Conservation (phyloP, 2,888 invertebrate species). For the Schizotus pectinicornis region DNA sequence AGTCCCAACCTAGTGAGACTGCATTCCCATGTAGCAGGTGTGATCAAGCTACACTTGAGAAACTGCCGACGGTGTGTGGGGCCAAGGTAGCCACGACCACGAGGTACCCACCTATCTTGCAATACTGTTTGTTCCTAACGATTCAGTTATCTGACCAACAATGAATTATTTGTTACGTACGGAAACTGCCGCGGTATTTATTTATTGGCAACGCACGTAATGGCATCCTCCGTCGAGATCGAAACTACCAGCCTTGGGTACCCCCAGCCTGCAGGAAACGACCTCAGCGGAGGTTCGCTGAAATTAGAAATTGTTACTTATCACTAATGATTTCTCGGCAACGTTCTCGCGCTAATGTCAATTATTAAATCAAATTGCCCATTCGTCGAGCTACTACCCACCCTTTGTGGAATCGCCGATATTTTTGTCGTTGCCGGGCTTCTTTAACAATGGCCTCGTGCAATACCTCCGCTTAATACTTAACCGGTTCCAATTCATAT, state of each 20-base stretch:
- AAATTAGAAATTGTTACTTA: too few relatives aligned
- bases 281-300: too few relatives aligned
- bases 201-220: slow-evolving; percentile 19
- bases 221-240: slow-evolving; percentile 20
- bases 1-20: slow-evolving; percentile 27
- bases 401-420: too few relatives aligned
- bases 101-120: slow-evolving; percentile 29
- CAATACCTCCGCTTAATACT: too few relatives aligned
- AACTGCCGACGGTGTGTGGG: slow-evolving; percentile 37
- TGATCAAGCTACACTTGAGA: slow-evolving; percentile 34
- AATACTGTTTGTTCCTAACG: slow-evolving; percentile 19
- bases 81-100: slow-evolving; percentile 36
- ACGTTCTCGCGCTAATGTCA: too few relatives aligned
- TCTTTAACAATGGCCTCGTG: too few relatives aligned
- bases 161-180: slow-evolving; percentile 29
- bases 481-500: too few relatives aligned
- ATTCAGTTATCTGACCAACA: slow-evolving; percentile 29
- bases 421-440: too few relatives aligned
- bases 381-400: too few relatives aligned
- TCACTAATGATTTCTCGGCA: too few relatives aligned
- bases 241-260: slow-evolving; percentile 1
- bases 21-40: slow-evolving; percentile 43
- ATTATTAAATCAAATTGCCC: too few relatives aligned
- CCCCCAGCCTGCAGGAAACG: too few relatives aligned
- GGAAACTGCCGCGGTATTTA: slow-evolving; percentile 22